phyloP scores from a whole-genome alignment of 2,113 vertebrate species.

The Pachyramphus minor region DNA sequence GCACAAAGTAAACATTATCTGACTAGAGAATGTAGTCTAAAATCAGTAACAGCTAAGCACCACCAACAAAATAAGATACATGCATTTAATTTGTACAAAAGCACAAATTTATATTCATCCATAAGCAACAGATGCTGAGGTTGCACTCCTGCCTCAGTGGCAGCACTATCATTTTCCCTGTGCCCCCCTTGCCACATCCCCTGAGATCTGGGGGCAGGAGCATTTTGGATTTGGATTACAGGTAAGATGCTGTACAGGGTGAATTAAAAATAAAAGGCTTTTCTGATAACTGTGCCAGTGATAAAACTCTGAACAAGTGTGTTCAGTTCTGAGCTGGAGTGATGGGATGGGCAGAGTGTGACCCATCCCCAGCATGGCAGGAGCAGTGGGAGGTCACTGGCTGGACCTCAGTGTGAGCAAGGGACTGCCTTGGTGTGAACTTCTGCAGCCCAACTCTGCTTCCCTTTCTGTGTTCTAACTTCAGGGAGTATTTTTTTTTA shows the following conservation, averaged over 20 bases:
- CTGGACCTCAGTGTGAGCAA: not conserved
- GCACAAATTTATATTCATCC: not conserved
- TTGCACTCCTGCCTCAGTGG: not conserved
- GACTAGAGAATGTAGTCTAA: not conserved
- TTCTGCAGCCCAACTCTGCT: not conserved
- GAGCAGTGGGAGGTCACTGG: not conserved
- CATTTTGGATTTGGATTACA: not conserved
- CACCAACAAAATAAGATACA: not conserved
- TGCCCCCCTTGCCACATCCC: not conserved
- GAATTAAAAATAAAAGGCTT: not conserved
- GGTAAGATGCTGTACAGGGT: not conserved
- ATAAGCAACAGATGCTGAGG: not conserved
- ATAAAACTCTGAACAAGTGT: not conserved
- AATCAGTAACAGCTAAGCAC: not conserved
- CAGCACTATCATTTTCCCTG: not conserved
- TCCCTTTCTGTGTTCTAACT: not conserved
- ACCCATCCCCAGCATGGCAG: not conserved
- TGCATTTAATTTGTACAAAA: not conserved
- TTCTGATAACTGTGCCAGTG: not conserved
- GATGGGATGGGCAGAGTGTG: fast-evolving
- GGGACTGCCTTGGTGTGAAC: not conserved
- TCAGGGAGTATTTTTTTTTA: not conserved
- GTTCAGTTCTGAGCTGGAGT: not conserved
- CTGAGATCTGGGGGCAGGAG: not conserved
- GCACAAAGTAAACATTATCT: not conserved